Base-by-base conservation (phyloP, 2,797 vertebrate genomes). In the Lepilemur septentrionalis region DNA sequence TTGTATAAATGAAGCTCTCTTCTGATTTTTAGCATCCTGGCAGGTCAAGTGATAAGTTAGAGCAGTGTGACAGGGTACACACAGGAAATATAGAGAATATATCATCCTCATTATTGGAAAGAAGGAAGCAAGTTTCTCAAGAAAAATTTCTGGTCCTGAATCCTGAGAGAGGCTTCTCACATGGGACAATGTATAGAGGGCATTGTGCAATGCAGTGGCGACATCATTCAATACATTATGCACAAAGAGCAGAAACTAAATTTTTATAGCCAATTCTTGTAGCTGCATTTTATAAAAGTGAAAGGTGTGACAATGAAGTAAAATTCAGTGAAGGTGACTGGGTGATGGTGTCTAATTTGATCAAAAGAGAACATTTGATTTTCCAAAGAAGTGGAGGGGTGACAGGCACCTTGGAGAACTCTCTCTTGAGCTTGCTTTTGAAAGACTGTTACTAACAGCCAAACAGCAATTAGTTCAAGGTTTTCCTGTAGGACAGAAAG, bases 351-450 rank as follows among this genome's bases (percentile, higher is more conserved):
- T 80, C 63, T 96, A 80, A 85, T 79, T 63, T 69, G 32, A 86
- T 94, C 30, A 79, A 89, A 87, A 65, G 67, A 59, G 84, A 75
- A 65, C 5, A 78, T 91, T 70, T 89, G 85, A 75, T 96, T 92
- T 88, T 83, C 55, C 28, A 23, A 93, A 70, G 61, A 63, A 83
- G n/a, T 22, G 1, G 15, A 86, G 0, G 1, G 30, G 17, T 69
- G 22, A 9, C 12, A 38, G 55, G 28, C 41, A 82, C 8, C 65
- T 96, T 38, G 28, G 7, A 78, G 57, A 75, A 14, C 15, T 76
- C 22, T 79, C 38, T 38, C 25, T 80, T 76, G 10, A 87, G 46
- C 35, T 76, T 63, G 9, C 15, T 35, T 69, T 91, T 76, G 59
- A 90, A 30, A n/a, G 25, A 79, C 55, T 52, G 9, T 50, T 72